Percentiles rank a stretch among this genome's conserved stretches.
Evolutionary conservation across 2,888 invertebrate species (phyloP).

Genomic region (Oxystoma pomonae): DNA sequence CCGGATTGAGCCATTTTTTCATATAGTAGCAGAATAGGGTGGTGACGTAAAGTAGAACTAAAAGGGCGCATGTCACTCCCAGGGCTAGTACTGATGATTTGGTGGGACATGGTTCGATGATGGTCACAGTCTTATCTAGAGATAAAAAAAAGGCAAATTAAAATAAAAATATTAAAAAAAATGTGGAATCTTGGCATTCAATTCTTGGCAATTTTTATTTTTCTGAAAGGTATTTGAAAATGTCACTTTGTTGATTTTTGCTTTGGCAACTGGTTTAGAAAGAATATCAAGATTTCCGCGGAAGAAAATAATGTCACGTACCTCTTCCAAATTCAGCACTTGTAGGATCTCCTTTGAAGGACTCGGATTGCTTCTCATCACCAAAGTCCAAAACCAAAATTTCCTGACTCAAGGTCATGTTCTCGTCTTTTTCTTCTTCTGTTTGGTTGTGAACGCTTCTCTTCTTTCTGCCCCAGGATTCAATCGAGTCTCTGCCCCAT

Average conservation of each 20-base stretch:
- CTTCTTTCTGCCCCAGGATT: slow-evolving; percentile 87
- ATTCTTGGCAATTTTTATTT: no score
- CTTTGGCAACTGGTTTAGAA: no score
- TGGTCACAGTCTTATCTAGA: slow-evolving; percentile 85
- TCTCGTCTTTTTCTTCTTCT: slow-evolving; percentile 66
- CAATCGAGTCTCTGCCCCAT: slow-evolving; percentile 85
- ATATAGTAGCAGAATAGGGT: slow-evolving; percentile 91
- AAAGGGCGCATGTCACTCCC: slow-evolving; percentile 85
- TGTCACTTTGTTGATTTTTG: no score
- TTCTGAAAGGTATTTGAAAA: no score
- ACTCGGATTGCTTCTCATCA: slow-evolving; percentile 81
- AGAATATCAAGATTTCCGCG: no score
- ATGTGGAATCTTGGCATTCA: no score
- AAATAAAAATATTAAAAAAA: no score
- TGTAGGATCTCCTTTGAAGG: slow-evolving; percentile 71
- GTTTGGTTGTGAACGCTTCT: slow-evolving; percentile 66
- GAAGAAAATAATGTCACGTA: no score
- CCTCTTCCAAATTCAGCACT: slow-evolving; percentile 72
- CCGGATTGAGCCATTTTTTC: slow-evolving; percentile 85
- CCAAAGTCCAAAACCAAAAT: slow-evolving; percentile 90
- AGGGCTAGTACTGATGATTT: slow-evolving; percentile 87
- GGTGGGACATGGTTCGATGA: slow-evolving; percentile 87
- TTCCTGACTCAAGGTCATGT: slow-evolving; percentile 93
- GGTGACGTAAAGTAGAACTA: slow-evolving; percentile 85
- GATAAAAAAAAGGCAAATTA: no score